These are phyloP conservation scores for Heliconius himera DNA, from an alignment of 1,140 invertebrate genomes.

Conservation along the genomic window DNA sequence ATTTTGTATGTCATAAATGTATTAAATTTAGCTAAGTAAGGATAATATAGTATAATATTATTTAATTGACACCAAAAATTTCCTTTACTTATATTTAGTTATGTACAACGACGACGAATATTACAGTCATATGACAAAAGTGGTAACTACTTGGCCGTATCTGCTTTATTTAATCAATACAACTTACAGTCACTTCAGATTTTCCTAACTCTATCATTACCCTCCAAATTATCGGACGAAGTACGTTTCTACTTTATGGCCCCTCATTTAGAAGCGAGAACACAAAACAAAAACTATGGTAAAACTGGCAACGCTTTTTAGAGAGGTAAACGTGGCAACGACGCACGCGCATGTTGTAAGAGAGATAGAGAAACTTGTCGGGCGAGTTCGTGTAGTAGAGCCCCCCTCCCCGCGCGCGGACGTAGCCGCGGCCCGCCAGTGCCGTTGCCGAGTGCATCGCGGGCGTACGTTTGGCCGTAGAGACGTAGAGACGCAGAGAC, in stretches of 20 bases:
- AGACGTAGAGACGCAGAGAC: constrained; percentile 11
- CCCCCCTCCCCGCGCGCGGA: constrained; percentile 45
- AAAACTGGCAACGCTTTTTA: constrained; percentile 65
- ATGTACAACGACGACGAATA: neutral
- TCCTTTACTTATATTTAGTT: neutral
- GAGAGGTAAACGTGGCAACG: constrained; percentile 67
- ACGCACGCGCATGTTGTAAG: constrained; percentile 71
- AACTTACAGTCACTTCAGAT: constrained; percentile 14
- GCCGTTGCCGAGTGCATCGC: constrained; percentile 57
- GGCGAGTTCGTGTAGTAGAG: constrained; percentile 61
- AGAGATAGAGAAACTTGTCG: constrained; percentile 68
- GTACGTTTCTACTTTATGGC: constrained; percentile 73
- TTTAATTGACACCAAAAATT: no score
- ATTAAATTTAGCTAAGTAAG: no score
- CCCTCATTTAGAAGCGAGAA: constrained; percentile 74
- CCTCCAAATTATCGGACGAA: constrained; percentile 54
- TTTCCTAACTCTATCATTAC: constrained; percentile 46
- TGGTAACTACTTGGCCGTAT: neutral
- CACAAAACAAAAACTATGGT: constrained; percentile 74
- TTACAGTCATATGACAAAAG: neutral
- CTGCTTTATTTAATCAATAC: neutral
- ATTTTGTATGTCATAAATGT: no score
- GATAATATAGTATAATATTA: no score
- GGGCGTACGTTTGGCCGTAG: constrained; percentile 50
- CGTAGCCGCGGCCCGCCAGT: constrained; percentile 52